Percentiles rank a stretch among this genome's conserved stretches.
These are phyloP conservation scores for Drosophila auraria DNA, from an alignment of 1,140 invertebrate genomes.

Conservation along the genomic window DNA sequence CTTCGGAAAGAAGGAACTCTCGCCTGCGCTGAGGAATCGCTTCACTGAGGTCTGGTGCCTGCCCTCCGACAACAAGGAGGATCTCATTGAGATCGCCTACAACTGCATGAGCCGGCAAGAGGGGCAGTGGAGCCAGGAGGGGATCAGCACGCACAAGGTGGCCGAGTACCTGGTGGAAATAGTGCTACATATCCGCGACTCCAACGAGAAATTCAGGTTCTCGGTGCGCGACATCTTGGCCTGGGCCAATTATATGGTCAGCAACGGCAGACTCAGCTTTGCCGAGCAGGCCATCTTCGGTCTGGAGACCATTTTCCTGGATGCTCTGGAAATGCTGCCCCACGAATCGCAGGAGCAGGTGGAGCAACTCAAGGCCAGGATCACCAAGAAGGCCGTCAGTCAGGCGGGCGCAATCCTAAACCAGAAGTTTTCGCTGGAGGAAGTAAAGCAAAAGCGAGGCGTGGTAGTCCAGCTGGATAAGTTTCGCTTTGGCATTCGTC, in stretches of 20 bases:
- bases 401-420: conserved; percentile 52
- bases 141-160: conserved; percentile 49
- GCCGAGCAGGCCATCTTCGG: conserved; percentile 93
- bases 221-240: conserved; percentile 97
- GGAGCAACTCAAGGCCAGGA: conserved; percentile 51
- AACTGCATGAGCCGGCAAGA: conserved; percentile 69
- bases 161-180: conserved; percentile 79
- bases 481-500: conserved; percentile 88
- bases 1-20: conserved; percentile 99
- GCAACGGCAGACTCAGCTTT: conserved; percentile 86
- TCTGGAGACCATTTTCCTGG: conserved; percentile 95
- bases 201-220: conserved; percentile 90
- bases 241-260: conserved; percentile 97
- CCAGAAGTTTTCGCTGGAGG: conserved; percentile 46
- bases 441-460: conserved; percentile 63
- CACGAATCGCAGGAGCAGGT: conserved; percentile 69
- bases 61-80: conserved; percentile 86
- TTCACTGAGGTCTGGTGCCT: conserved; percentile 99
- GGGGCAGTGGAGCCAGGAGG: conserved; percentile 1
- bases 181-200: conserved; percentile 68
- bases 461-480: conserved; percentile 41
- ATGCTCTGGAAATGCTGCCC: conserved; percentile 91
- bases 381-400: conserved; percentile 58
- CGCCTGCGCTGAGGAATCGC: conserved; percentile 97
- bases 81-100: conserved; percentile 88